Evolutionary conservation across 2,113 vertebrate species (phyloP).

Genomic region (Prolemur simus): DNA sequence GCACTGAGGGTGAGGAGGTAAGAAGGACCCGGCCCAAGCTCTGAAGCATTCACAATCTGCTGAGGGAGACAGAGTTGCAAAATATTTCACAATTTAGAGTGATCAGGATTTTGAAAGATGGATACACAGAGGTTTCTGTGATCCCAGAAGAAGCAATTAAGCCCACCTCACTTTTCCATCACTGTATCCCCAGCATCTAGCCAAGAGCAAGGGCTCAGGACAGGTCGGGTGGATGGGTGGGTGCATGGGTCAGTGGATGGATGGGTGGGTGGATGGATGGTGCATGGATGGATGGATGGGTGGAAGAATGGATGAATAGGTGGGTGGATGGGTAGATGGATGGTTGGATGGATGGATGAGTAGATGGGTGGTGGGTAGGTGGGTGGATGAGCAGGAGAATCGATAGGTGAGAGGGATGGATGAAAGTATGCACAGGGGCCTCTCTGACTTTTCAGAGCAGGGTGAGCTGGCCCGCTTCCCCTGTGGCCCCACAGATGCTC

Average conservation of each 20-base stretch:
- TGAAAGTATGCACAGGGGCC: not conserved
- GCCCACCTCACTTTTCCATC: no score
- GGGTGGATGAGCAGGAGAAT: not conserved
- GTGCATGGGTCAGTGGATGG: accelerated
- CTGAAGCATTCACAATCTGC: not conserved
- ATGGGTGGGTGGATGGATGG: no score
- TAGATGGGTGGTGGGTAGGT: not conserved
- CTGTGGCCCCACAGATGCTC: not conserved
- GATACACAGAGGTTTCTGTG: not conserved
- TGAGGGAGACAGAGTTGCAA: not conserved
- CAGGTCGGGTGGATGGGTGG: no score
- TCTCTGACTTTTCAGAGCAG: not conserved
- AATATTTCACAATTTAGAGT: not conserved
- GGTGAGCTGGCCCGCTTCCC: not conserved
- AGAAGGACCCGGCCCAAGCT: not conserved
- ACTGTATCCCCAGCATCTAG: not conserved
- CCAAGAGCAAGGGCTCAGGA: no score
- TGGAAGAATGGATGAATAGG: no score
- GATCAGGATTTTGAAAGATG: not conserved
- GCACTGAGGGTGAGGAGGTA: not conserved
- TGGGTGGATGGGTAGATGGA: accelerated
- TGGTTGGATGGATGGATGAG: not conserved
- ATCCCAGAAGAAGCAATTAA: not conserved
- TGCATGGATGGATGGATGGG: not conserved
- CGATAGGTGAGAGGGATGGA: no score